phyloP scores from a whole-genome alignment of 2,797 vertebrate genomes.

The Rhynchotus rufescens region DNA sequence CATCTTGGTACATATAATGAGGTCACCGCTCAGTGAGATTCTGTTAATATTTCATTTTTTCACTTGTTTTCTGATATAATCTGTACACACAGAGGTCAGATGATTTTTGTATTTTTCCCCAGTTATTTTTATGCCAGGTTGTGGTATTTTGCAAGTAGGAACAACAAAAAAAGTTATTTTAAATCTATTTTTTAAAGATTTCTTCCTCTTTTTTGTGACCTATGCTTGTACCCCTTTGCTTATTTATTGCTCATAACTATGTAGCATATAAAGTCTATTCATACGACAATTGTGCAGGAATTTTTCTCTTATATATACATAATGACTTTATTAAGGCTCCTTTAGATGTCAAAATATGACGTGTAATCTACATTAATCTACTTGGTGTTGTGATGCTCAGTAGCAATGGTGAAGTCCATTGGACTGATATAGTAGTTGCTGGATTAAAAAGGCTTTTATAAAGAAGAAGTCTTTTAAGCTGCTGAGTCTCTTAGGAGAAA shows the following conservation, averaged over 20 bases:
- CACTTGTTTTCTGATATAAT: neutral
- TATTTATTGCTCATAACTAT: neutral
- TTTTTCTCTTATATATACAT: neutral
- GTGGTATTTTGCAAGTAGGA: neutral
- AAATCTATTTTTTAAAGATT: neutral
- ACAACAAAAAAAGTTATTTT: neutral
- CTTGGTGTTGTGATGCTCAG: neutral
- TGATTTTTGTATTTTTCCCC: neutral
- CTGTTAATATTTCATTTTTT: neutral
- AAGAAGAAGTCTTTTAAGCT: neutral
- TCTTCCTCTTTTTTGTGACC: neutral
- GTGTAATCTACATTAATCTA: neutral
- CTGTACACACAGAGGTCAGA: no score
- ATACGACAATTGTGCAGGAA: neutral
- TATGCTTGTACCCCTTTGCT: neutral
- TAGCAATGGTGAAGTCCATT: neutral
- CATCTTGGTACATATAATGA: neutral
- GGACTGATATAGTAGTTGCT: neutral
- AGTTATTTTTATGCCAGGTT: neutral
- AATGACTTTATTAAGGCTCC: neutral
- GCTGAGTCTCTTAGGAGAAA: neutral
- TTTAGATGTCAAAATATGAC: neutral
- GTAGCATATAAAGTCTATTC: neutral
- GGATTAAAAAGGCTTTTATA: neutral
- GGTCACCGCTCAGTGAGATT: neutral